Conservation (phyloP, 2,113 vertebrate genomes). For the Thomomys bottae region DNA sequence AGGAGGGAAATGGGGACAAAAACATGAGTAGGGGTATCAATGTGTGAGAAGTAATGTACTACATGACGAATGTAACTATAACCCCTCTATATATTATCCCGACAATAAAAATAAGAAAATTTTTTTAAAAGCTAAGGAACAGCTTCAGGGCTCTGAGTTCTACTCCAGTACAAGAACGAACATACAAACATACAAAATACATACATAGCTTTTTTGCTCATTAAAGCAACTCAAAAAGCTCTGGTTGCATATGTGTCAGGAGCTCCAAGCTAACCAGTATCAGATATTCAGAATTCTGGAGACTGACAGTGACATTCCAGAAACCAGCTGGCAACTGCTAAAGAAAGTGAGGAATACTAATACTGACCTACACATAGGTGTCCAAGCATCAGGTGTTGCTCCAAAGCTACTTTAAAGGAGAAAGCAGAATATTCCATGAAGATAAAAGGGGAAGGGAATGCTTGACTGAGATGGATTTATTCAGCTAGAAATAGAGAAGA, state of each 20-base stretch:
- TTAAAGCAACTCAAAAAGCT: neutral
- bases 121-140: no score
- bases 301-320: neutral
- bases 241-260: neutral
- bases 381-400: no score
- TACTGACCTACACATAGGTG: accelerated
- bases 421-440: neutral
- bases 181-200: no score
- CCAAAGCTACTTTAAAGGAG: neutral
- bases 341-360: neutral
- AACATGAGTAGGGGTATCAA: no score
- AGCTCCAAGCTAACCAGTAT: conserved; percentile 2
- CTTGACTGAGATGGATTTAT: neutral
- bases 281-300: neutral
- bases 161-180: no score
- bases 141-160: no score
- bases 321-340: neutral
- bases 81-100: no score
- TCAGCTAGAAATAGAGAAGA: neutral
- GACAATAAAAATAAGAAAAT: no score
- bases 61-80: no score
- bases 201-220: no score
- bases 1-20: no score
- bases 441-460: neutral
- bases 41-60: no score